A percentile compares a stretch with the other conserved stretches of the same genome.
Conservation (phyloP, 2,797 vertebrate species). For the Fistularia tabacaria region DNA sequence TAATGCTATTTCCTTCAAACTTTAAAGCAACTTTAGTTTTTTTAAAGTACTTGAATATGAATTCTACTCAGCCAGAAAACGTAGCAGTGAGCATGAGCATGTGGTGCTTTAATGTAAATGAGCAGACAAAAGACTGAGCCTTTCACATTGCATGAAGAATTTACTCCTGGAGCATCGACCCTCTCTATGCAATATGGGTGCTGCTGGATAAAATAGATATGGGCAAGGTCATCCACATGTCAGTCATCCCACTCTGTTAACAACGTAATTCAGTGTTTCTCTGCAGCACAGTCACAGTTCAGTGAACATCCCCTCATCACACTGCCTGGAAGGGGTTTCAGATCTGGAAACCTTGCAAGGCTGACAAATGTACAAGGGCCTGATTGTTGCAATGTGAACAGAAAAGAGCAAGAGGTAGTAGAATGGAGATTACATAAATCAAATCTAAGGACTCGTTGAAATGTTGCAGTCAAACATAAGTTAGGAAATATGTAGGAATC, state of each 20-base stretch:
- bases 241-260: constrained; percentile 20
- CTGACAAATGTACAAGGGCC: constrained; percentile 20
- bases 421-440: neutral
- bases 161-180: too few relatives aligned
- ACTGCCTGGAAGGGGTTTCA: constrained; percentile 24
- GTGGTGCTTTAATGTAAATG: neutral
- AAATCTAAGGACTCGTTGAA: too few relatives aligned
- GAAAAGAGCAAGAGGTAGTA: constrained; percentile 3
- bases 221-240: constrained; percentile 6
- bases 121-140: constrained; percentile 2
- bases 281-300: constrained; percentile 29
- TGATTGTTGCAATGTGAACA: constrained; percentile 11
- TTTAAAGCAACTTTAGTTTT: too few relatives aligned
- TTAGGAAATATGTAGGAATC: too few relatives aligned
- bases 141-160: neutral
- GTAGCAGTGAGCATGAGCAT: constrained; percentile 21
- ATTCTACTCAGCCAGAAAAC: neutral
- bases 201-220: constrained; percentile 17
- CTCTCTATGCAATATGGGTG: too few relatives aligned
- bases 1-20: too few relatives aligned
- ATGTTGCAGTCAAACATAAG: too few relatives aligned
- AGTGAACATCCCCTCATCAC: constrained; percentile 28
- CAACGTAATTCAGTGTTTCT: constrained; percentile 12
- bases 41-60: too few relatives aligned
- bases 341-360: constrained; percentile 10